Evolutionary conservation across 2,113 vertebrate genomes (phyloP).

Genomic region (Monopterus albus): DNA sequence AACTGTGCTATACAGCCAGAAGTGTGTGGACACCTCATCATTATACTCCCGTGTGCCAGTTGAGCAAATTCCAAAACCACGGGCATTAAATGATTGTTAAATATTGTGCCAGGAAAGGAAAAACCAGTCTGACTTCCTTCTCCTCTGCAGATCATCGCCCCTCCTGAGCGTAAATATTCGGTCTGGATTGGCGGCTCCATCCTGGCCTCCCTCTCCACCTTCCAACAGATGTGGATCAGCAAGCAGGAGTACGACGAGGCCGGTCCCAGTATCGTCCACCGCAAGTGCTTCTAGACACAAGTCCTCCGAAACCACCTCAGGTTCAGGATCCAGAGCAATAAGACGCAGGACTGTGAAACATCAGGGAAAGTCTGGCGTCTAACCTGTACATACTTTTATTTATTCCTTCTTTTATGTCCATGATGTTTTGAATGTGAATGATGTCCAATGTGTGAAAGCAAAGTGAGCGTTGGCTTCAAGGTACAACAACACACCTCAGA

Average conservation of each 20-base stretch:
- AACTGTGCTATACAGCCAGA: too few relatives aligned
- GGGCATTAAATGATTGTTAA: too few relatives aligned
- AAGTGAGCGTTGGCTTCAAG: too few relatives aligned
- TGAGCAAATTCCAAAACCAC: too few relatives aligned
- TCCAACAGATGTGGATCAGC: conserved; percentile 99
- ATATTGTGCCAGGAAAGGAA: too few relatives aligned
- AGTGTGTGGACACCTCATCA: too few relatives aligned
- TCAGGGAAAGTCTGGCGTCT: background rate
- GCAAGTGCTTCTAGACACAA: conserved; percentile 94
- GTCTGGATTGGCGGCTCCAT: conserved; percentile 98
- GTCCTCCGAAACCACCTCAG: conserved; percentile 55
- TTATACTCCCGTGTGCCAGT: too few relatives aligned
- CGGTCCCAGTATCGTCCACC: conserved; percentile 95
- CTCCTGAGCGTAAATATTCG: too few relatives aligned
- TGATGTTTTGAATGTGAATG: conserved; percentile 13
- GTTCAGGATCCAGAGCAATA: conserved; percentile 8
- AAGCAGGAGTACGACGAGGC: conserved; percentile 97
- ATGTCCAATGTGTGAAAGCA: conserved; percentile 63
- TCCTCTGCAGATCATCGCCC: conserved; percentile 87
- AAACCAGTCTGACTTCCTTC: background rate
- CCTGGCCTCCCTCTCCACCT: conserved; percentile 97
- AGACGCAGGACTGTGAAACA: conserved; percentile 14
- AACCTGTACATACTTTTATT: conserved; percentile 89
- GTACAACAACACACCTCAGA: conserved; percentile 27
- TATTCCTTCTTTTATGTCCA: conserved; percentile 85